phyloP scores from a whole-genome alignment of 1,140 invertebrate genomes.

The Protaetia brevitarsis region DNA sequence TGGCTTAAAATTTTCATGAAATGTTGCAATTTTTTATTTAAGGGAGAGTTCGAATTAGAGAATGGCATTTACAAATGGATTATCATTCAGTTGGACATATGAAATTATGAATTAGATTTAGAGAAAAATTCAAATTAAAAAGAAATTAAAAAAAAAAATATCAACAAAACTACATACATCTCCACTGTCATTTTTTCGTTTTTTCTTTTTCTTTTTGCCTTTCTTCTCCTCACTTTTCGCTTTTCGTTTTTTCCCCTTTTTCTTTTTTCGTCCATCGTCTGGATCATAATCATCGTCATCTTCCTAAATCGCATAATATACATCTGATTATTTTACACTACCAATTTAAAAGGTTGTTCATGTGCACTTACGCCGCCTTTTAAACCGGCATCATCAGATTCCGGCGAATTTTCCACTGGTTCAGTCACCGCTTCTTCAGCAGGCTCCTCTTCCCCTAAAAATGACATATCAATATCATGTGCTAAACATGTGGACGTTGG shows the following conservation, averaged over 20 bases:
- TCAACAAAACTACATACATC: constrained; percentile 58
- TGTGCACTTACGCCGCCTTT: constrained; percentile 36
- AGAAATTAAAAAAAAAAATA: neutral
- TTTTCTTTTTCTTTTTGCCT: constrained; percentile 89
- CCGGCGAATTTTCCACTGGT: constrained; percentile 65
- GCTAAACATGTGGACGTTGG: constrained; percentile 42
- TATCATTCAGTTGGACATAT: too few species aligned
- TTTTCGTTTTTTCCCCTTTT: constrained; percentile 89
- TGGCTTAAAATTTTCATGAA: too few species aligned
- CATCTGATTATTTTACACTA: too few species aligned
- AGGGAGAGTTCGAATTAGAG: too few species aligned
- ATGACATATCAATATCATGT: constrained; percentile 32
- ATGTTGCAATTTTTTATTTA: too few species aligned
- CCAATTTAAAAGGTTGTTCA: too few species aligned
- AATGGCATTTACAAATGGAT: too few species aligned
- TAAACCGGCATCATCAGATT: constrained; percentile 65
- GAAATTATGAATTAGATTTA: too few species aligned
- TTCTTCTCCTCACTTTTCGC: constrained; percentile 83
- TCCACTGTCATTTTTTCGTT: constrained; percentile 87
- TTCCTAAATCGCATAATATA: too few species aligned
- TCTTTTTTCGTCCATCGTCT: constrained; percentile 78
- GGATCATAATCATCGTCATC: constrained; percentile 85
- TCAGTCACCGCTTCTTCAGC: constrained; percentile 61
- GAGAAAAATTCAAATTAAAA: neutral
- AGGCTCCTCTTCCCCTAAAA: constrained; percentile 66